A percentile compares a stretch with the other conserved stretches of the same genome.
Conservation (phyloP, 2,113 vertebrate species). For the Neolamprologus modestus region DNA sequence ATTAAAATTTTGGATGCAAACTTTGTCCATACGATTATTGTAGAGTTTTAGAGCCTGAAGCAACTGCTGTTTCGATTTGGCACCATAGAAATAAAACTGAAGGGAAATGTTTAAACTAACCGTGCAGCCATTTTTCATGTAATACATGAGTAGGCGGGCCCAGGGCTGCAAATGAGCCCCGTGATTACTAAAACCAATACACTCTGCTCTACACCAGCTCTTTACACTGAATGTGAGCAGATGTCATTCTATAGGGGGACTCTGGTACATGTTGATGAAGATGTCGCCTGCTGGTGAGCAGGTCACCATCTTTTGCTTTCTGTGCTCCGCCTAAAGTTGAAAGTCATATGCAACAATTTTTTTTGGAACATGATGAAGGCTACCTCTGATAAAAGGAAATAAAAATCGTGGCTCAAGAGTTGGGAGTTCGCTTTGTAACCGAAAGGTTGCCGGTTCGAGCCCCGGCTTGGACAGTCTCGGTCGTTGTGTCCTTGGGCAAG, state of each 20-base stretch:
- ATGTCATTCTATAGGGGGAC: fast-evolving
- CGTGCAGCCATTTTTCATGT: not conserved
- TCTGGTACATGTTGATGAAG: fast-evolving
- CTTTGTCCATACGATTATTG: not conserved
- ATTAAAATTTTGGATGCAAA: not conserved
- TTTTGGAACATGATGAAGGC: not conserved
- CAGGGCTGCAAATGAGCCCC: fast-evolving
- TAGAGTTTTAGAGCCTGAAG: not conserved
- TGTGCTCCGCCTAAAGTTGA: fast-evolving
- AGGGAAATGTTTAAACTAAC: not conserved
- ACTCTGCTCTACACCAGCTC: not conserved
- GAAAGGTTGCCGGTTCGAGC: fast-evolving
- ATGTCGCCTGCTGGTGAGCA: fast-evolving
- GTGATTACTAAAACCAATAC: no score
- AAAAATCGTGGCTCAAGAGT: not conserved
- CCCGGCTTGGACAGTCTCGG: fast-evolving
- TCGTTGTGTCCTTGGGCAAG: fast-evolving
- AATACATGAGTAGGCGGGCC: fast-evolving
- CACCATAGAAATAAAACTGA: not conserved
- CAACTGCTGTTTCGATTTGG: fast-evolving
- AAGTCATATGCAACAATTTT: not conserved
- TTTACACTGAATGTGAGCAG: not conserved
- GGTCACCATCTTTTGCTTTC: not conserved
- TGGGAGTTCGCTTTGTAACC: fast-evolving
- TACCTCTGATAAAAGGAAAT: not conserved